Percentiles rank a stretch among this genome's conserved stretches.
Evolutionary conservation across 2,797 vertebrate species (phyloP).

Genomic region (Onychomys leucogaster): DNA sequence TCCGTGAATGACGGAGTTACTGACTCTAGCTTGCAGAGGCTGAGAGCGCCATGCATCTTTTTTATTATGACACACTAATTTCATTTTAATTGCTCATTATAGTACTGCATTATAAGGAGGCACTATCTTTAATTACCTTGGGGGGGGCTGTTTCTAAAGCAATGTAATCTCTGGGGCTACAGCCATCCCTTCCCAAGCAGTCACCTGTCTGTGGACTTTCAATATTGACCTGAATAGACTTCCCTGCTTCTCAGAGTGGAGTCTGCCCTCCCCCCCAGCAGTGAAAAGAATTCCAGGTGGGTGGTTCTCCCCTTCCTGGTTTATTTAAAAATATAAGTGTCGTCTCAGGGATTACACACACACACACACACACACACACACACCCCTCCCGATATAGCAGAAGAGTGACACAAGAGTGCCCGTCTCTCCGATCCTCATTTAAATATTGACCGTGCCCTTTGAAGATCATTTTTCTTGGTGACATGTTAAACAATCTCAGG

Average conservation of each 20-base stretch:
- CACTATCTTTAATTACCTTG: slow-evolving; percentile 73
- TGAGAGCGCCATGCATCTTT: slow-evolving; percentile 65
- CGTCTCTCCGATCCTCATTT: neutral
- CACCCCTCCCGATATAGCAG: neutral
- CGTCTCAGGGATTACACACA: neutral
- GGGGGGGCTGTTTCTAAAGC: slow-evolving; percentile 56
- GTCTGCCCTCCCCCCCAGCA: slow-evolving; percentile 28
- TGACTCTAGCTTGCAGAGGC: neutral
- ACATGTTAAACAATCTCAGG: slow-evolving; percentile 72
- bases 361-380: neutral
- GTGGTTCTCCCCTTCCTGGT: slow-evolving; percentile 54
- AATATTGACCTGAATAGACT: slow-evolving; percentile 49
- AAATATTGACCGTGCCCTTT: slow-evolving; percentile 12
- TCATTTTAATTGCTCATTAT: slow-evolving; percentile 80
- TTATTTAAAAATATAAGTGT: slow-evolving; percentile 55
- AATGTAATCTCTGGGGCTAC: slow-evolving; percentile 10
- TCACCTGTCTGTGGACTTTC: slow-evolving; percentile 53
- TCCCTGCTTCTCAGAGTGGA: neutral
- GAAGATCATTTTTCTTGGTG: slow-evolving; percentile 73
- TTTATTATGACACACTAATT: slow-evolving; percentile 81
- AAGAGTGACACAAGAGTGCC: slow-evolving; percentile 56
- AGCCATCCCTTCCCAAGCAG: neutral
- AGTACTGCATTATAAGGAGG: slow-evolving; percentile 67
- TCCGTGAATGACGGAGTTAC: neutral
- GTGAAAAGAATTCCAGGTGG: slow-evolving; percentile 73